A percentile compares a stretch with the other conserved stretches of the same genome.
Conservation (phyloP, 2,797 vertebrate genomes). For the Percopsis omiscomaycus region DNA sequence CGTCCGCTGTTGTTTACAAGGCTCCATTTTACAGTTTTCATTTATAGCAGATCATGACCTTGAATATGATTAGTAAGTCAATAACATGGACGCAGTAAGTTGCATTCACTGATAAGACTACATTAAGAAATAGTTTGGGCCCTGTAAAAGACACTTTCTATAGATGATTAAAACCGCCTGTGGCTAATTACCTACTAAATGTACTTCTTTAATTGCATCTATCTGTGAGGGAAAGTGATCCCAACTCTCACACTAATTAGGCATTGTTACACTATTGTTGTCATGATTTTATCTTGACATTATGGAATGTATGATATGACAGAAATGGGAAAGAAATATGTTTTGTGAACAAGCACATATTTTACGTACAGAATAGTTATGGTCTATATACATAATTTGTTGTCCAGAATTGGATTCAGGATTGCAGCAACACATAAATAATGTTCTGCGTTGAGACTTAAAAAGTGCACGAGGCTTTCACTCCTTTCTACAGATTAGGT, state of each 20-base stretch:
- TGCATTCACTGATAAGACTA: constrained; percentile 57
- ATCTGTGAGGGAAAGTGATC: not conserved
- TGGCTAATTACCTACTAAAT: not conserved
- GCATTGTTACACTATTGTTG: not conserved
- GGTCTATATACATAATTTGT: too few relatives aligned
- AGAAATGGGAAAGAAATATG: not conserved
- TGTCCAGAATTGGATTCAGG: too few relatives aligned
- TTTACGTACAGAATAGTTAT: too few relatives aligned
- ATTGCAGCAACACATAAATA: not conserved
- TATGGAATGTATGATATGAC: not conserved
- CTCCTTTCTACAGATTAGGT: too few relatives aligned
- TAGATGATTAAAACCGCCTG: constrained; percentile 51
- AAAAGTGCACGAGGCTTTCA: not conserved
- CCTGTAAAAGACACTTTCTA: constrained; percentile 54
- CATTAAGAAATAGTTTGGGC: constrained; percentile 33
- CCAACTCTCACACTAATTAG: not conserved
- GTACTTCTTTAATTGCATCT: not conserved
- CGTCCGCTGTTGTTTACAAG: constrained; percentile 61
- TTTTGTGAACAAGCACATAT: too few relatives aligned
- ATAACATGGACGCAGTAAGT: constrained; percentile 56
- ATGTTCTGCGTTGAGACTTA: not conserved
- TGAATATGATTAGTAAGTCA: constrained; percentile 63
- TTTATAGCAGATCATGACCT: constrained; percentile 61
- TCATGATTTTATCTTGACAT: not conserved
- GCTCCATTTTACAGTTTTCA: constrained; percentile 58